phyloP scores from a whole-genome alignment of 2,113 vertebrate genomes.

The Blennius ocellaris region DNA sequence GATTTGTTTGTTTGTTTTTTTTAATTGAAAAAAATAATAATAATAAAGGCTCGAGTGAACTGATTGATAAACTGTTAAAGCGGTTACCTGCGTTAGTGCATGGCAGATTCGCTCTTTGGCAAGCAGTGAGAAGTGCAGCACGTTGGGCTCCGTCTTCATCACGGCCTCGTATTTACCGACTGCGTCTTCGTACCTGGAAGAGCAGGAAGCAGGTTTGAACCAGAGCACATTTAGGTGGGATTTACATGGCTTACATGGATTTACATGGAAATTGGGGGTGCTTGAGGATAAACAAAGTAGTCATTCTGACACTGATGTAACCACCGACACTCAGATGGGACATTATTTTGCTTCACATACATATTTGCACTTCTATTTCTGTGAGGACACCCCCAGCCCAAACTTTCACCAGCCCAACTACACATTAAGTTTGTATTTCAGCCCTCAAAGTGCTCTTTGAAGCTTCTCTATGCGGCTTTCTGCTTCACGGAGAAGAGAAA shows the following conservation, averaged over 20 bases:
- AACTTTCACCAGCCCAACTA: no score
- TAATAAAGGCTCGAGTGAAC: not conserved
- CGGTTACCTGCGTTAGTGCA: slow-evolving; percentile 89
- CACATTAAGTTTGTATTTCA: no score
- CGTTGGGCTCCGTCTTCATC: slow-evolving; percentile 91
- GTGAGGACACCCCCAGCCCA: not conserved
- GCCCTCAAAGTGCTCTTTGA: no score
- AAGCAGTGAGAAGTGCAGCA: slow-evolving; percentile 84
- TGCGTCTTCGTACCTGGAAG: slow-evolving; percentile 90
- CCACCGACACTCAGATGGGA: slow-evolving; percentile 12
- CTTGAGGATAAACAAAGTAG: slow-evolving; percentile 21
- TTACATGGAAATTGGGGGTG: no score
- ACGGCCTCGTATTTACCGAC: slow-evolving; percentile 90
- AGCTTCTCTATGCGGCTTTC: no score
- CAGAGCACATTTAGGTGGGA: slow-evolving; percentile 13
- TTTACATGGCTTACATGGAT: slow-evolving; percentile 30
- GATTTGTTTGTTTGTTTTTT: no score
- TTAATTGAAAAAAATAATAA: no score
- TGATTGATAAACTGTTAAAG: no score
- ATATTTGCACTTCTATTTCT: slow-evolving; percentile 39
- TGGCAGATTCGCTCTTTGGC: slow-evolving; percentile 96
- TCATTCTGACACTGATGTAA: slow-evolving; percentile 39
- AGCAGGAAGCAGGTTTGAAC: slow-evolving; percentile 6
- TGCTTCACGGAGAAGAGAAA: no score
- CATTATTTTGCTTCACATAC: slow-evolving; percentile 5